Conservation (phyloP, 2,888 invertebrate genomes). For the Andrena praecox region DNA sequence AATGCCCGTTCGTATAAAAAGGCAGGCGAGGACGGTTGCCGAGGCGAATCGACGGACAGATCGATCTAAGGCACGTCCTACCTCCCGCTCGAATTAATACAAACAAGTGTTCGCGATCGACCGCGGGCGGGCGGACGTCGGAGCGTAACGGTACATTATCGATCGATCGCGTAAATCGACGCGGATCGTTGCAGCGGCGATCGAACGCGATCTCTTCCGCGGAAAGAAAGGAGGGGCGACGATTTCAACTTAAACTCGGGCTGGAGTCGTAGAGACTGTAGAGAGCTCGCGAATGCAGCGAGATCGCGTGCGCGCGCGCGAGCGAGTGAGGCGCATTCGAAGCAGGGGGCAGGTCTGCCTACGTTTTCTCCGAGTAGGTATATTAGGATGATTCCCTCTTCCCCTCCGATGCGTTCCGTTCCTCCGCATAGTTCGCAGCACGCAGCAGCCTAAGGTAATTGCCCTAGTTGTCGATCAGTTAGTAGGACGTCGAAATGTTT, state of each 20-base stretch:
- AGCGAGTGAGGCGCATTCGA: constrained; percentile 70
- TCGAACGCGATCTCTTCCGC: background rate
- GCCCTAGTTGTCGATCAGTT: too few relatives aligned
- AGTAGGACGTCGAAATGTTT: too few relatives aligned
- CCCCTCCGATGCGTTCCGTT: constrained; percentile 12
- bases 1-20: constrained; percentile 42
- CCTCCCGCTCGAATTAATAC: constrained; percentile 17
- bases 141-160: constrained; percentile 39
- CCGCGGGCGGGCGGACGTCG: background rate
- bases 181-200: background rate
- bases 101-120: constrained; percentile 18
- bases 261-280: constrained; percentile 45
- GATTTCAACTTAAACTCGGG: constrained; percentile 57
- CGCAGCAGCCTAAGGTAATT: background rate
- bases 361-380: constrained; percentile 63
- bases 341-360: constrained; percentile 74
- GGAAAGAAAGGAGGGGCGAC: background rate
- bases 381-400: constrained; percentile 69
- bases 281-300: constrained; percentile 44
- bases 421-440: background rate
- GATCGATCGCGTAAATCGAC: constrained; percentile 45
- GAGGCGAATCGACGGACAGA: constrained; percentile 4
- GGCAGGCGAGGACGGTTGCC: constrained; percentile 1
- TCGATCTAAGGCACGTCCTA: constrained; percentile 23
- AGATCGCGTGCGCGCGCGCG: constrained; percentile 54